Conservation (phyloP, 2,797 vertebrate genomes). For the Melopsittacus undulatus region DNA sequence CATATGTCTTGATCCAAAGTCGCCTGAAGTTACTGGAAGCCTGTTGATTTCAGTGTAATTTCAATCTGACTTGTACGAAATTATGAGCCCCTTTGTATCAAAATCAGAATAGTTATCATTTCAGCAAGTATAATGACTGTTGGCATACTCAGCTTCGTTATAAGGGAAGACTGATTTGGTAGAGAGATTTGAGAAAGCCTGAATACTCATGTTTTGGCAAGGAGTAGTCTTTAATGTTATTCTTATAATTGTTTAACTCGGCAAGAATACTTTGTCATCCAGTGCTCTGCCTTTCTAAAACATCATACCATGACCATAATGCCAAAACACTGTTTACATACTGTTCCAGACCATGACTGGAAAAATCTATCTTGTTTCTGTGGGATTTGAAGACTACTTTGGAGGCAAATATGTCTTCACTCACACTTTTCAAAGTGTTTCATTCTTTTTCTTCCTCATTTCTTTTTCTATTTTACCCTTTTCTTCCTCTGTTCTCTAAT, state of each 20-base stretch:
- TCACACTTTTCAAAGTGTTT: neutral
- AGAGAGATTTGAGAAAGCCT: neutral
- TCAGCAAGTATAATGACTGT: neutral
- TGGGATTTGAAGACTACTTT: conserved; percentile 17
- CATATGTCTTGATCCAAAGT: rapidly evolving
- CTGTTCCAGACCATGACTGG: neutral
- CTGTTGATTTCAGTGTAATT: neutral
- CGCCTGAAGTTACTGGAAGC: neutral
- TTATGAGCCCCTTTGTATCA: neutral
- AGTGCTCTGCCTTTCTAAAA: neutral
- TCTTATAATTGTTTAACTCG: neutral
- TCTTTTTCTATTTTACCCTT: neutral
- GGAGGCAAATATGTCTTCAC: neutral
- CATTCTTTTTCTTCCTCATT: rapidly evolving
- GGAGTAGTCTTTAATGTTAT: neutral
- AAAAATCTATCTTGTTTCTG: neutral
- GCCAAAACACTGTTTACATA: neutral
- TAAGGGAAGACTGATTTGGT: neutral
- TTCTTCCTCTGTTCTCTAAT: neutral
- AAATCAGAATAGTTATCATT: conserved; percentile 2
- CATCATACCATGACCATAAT: rapidly evolving
- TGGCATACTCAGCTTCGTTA: neutral
- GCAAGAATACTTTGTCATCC: neutral
- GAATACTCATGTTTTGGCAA: neutral
- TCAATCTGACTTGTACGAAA: neutral